Base-by-base conservation (phyloP, 2,888 invertebrate species). In the Andrena fulva region DNA sequence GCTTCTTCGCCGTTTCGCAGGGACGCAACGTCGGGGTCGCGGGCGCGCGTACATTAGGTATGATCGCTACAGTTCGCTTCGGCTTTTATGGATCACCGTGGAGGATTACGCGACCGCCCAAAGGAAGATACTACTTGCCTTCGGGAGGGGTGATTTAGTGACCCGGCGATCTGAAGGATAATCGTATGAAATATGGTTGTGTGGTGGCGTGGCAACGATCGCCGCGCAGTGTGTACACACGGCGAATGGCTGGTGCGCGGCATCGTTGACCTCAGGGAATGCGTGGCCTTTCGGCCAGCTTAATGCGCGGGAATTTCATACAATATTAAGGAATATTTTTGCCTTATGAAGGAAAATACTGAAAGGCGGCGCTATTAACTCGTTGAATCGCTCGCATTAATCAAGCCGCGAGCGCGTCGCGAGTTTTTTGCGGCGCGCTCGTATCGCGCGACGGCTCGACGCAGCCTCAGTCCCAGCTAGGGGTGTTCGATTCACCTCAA, bases 151-250 rank as follows among this genome's bases (percentile, higher is more conserved):
- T 87, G 87, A 87, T 87, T 87, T 86, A 87, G 80, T 82, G 68
- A 87, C 82, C 78, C 86, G 73, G 77, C 80, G 85, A 85, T 79
- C 77, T 72, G 71, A 77, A 67, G 85, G 89, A 88, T 88, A 88
- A 88, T 84, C 89, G 77, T 79, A 85, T 87, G 85, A 88, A 84
- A 88, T 88, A 89, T 88, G 78, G 83, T 71, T 68, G 72, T 63
- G 50, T 82, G 76, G 78, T 70, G 74, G 66, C 76, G 70, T 29
- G 27, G 64, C 64, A 64, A 73, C 77, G 78, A 79, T 82, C 78
- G 29, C 84, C 84, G 75, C 62, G 50, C 71, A 72, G 74, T 59
- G 76, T 66, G 71, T 75, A 77, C 60, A 75, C 50, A 16, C 10
- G 75, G 67, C 52, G 80, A 71, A 74, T 80, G 77, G 63, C 60